Conservation (phyloP, 1,140 invertebrate species). For the Trissolcus basalis region DNA sequence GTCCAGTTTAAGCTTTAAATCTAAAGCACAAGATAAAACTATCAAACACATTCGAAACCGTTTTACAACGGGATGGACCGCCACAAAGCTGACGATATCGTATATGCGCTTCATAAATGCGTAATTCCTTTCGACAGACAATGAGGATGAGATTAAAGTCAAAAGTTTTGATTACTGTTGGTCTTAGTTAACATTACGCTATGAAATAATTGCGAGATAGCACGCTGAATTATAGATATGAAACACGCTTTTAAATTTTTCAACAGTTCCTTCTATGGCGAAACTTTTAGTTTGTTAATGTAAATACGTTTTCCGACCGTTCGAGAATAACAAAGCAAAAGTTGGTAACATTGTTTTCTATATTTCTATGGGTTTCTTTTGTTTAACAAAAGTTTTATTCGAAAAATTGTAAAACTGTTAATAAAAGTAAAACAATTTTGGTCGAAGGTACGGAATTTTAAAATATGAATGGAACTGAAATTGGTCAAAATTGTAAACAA, state of each 20-base stretch:
- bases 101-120: slow-evolving; percentile 12
- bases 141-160: slow-evolving; percentile 17
- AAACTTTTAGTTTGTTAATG: too few species aligned
- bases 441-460: too few species aligned
- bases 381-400: too few species aligned
- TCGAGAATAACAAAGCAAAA: too few species aligned
- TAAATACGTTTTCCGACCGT: too few species aligned
- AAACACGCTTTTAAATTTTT: not conserved
- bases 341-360: too few species aligned
- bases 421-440: too few species aligned
- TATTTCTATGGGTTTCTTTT: too few species aligned
- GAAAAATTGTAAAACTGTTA: too few species aligned
- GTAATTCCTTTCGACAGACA: slow-evolving; percentile 14
- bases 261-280: not conserved
- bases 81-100: slow-evolving; percentile 21
- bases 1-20: slow-evolving; percentile 18
- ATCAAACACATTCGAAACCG: slow-evolving; percentile 19
- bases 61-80: slow-evolving; percentile 4
- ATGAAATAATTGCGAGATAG: slow-evolving; percentile 24
- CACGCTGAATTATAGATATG: slow-evolving; percentile 22
- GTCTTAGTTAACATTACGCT: slow-evolving; percentile 15
- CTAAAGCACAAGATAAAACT: slow-evolving; percentile 17
- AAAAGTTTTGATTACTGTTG: slow-evolving; percentile 30
- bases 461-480: too few species aligned
- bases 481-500: too few species aligned